phyloP scores from a whole-genome alignment of 2,113 vertebrate species.

The Gallinago paraguaiae region DNA sequence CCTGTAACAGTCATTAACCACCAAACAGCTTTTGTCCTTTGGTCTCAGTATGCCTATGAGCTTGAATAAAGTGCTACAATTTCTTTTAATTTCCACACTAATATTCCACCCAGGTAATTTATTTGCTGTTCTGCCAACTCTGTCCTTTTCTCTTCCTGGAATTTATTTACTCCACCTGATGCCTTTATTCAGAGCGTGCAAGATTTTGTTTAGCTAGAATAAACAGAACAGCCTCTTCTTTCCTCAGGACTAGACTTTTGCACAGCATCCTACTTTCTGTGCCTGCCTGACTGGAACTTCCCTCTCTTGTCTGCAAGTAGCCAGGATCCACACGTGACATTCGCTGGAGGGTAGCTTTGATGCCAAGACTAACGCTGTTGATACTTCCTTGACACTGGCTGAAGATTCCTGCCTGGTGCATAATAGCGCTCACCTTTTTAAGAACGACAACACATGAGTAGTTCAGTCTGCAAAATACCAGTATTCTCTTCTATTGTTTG shows the following conservation, averaged over 20 bases:
- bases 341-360: not conserved
- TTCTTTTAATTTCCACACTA: not conserved
- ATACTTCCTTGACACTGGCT: not conserved
- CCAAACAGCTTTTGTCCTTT: not conserved
- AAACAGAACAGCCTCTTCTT: not conserved
- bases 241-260: not conserved
- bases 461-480: not conserved
- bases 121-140: not conserved
- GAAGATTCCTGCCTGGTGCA: not conserved
- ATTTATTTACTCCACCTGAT: not conserved
- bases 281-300: not conserved
- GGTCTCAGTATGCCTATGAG: not conserved
- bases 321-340: not conserved
- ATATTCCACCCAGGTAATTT: not conserved
- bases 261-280: not conserved
- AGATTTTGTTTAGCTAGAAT: not conserved
- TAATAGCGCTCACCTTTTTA: not conserved
- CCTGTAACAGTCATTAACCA: not conserved
- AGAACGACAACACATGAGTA: not conserved
- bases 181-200: not conserved
- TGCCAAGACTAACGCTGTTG: conserved; percentile 20
- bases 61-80: not conserved
- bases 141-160: not conserved
- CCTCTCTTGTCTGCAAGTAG: not conserved
- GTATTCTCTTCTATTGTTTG: not conserved